Conservation (phyloP, 1,140 invertebrate genomes). For the Euura lappo region DNA sequence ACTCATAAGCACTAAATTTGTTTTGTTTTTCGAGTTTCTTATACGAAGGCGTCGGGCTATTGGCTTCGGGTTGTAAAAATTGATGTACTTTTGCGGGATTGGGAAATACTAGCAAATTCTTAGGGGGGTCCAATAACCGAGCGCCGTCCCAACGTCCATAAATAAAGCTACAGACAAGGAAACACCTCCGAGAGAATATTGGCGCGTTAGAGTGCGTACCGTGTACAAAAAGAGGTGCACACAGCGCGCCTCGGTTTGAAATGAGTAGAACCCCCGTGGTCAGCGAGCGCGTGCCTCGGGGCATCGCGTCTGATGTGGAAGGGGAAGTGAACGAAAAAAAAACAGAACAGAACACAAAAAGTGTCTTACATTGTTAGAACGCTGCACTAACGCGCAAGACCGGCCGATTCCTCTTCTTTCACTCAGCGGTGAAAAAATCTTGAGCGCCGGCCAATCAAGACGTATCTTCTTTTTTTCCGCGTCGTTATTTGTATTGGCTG, state of each 20-base stretch:
- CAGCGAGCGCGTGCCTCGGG: constrained; percentile 37
- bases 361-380: not conserved
- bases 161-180: not conserved
- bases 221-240: not conserved
- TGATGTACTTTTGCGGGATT: too few species aligned
- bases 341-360: not conserved
- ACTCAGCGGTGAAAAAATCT: not conserved
- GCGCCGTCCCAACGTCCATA: too few species aligned
- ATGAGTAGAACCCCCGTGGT: constrained; percentile 32
- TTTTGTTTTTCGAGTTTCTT: too few species aligned
- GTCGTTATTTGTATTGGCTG: too few species aligned
- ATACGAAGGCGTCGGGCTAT: too few species aligned
- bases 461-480: not conserved
- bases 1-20: too few species aligned
- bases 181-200: not conserved
- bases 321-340: constrained; percentile 8
- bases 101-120: too few species aligned
- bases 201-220: not conserved
- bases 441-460: not conserved
- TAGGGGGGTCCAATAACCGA: too few species aligned
- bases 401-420: not conserved
- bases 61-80: too few species aligned
- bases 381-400: not conserved
- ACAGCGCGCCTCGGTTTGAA: constrained; percentile 7
- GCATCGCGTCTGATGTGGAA: constrained; percentile 24